Evolutionary conservation across 1,140 invertebrate species (phyloP), one percentile per base, ranked within the genome.

Genomic region (Cephus cinctus): DNA sequence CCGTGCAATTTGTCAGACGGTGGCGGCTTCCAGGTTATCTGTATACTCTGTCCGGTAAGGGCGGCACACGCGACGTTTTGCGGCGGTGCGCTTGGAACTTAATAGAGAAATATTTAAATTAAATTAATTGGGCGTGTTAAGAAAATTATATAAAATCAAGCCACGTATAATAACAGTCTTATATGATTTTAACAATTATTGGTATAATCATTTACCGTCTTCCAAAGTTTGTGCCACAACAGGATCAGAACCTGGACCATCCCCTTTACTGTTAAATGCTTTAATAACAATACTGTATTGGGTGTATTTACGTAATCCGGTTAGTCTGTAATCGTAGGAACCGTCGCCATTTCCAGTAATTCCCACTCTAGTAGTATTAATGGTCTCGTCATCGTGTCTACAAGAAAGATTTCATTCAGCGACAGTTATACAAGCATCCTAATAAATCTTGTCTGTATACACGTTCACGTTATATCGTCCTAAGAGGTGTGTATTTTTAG

Each of bases 241-340:
- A 0, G 83, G 79, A 20, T 85, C 82, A 5, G 83, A 85, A 2
- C 79, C 75, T 0, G 89, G 90, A 2, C 90, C 89, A 40, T 85
- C 82, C 3, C 90, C 90, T 57, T 88, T 84, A 32, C 80, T 81
- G 69, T 93, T 94, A 67, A 87, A 91, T 1, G 89, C 89, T 58
- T 89, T 83, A 2, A 94, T 83, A 6, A 86, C 81, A 11, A 91
- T 79, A 30, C 81, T 83, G 69, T 92, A 92, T 41, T 87, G 81
- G 0, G 87, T 90, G 66, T 88, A 91, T 72, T 91, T 90, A 50
- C 85, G 80, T 27, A 92, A 72, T 5, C 80, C 82, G 5, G 77
- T 79, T 22, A 87, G 62, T 5, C 79, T 82, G 36, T 84, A 78
- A 50, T 85, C 83, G 45, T 81, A 73, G 4, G 68, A 66, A 0